Evolutionary conservation across 2,797 vertebrate species (phyloP).

Genomic region (Cossypha niveicapilla): DNA sequence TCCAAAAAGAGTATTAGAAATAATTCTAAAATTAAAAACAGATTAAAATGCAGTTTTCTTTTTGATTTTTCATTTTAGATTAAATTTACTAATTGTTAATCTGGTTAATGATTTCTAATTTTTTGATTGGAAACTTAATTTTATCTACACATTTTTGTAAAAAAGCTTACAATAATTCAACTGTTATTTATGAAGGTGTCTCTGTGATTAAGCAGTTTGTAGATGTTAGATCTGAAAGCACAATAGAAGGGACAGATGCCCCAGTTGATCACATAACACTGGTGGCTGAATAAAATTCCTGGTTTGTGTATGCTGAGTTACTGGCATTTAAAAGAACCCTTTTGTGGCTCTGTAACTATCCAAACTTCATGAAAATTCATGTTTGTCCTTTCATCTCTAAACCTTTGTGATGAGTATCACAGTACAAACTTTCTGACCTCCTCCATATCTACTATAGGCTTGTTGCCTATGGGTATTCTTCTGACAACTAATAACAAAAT

Average conservation of each 20-base stretch:
- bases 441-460: background rate
- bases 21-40: background rate
- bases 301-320: background rate
- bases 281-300: background rate
- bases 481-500: constrained; percentile 31
- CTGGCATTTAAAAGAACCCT: background rate
- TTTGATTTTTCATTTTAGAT: background rate
- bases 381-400: background rate
- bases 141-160: background rate
- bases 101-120: background rate
- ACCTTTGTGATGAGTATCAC: background rate
- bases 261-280: background rate
- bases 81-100: background rate
- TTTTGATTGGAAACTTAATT: background rate
- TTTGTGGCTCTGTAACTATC: background rate
- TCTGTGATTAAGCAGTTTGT: background rate
- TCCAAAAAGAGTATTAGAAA: background rate
- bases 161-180: background rate
- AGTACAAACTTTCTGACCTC: background rate
- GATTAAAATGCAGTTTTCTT: background rate
- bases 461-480: constrained; percentile 10
- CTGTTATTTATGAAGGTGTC: background rate
- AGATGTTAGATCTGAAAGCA: background rate
- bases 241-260: background rate
- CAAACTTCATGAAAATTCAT: background rate